Base-by-base conservation (phyloP, 37 sponge, comb jelly and placozoan genomes). In the Crambe crambe region DNA sequence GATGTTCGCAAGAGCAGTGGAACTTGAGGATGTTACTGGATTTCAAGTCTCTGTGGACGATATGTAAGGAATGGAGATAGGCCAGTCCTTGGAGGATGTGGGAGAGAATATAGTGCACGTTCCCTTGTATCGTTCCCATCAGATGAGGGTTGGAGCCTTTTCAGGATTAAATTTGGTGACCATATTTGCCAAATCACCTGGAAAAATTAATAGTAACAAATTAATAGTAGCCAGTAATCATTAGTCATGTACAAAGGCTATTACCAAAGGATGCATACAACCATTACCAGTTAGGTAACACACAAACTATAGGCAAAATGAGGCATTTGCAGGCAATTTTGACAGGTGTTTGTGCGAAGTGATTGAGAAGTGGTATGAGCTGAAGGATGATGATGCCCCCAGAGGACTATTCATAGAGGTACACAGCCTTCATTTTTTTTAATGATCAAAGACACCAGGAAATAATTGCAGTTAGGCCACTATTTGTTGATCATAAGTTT, bases 21-120 rank as follows among this genome's bases (percentile, higher is more conserved):
- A 82, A 63, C 40, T 72, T 72, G 47, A 82, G 35, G 8, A 73
- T 61, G 31, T 82, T 82, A 23, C 74, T 73, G 10, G 51, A 73
- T 42, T 87, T 87, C 9, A 87, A 25, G 54, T 87, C 87, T 2
- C 73, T 73, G 67, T 82, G 83, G 0, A 64, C 83, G 34, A 82
- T 74, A 44, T 82, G 58, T n/a, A 40, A 22, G 27, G 44, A 15
- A 51, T 82, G 83, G 2, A 82, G 74, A 39, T 82, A 74, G 21
- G 56, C 66, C 38, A 82, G 37, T 21, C 74, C 83, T 42, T 47
- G 41, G 32, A 82, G 66, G 15, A 73, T 62, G 43, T 42, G 26
- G 42, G 74, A n/a, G 3, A 82, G 74, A 27, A 82, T 65, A 73
- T 82, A 59, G 42, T 58, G 73, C 40, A 64, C 37, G 39, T 82